Conservation (phyloP, 2,888 invertebrate genomes). For the Mallateleia sp. region DNA sequence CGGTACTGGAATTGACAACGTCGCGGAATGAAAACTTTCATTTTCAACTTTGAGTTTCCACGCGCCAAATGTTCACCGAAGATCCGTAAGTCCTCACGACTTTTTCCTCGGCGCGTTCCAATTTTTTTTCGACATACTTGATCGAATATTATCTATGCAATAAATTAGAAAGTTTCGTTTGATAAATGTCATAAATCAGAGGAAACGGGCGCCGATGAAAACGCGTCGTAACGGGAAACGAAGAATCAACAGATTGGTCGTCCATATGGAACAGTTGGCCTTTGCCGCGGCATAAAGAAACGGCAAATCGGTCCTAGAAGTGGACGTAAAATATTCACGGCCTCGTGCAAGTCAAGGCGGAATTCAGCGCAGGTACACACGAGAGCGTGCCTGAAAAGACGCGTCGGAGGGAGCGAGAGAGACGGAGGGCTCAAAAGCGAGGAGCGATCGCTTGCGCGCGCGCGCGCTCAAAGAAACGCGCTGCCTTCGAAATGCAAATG, state of each 20-base stretch:
- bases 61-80: too few relatives aligned
- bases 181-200: slow-evolving; percentile 52
- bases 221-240: slow-evolving; percentile 10
- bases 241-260: slow-evolving; percentile 28
- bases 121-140: background rate
- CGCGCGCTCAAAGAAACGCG: slow-evolving; percentile 6
- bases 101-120: background rate
- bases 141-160: slow-evolving; percentile 32
- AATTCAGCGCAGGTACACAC: slow-evolving; percentile 52
- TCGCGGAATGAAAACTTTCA: too few relatives aligned
- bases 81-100: background rate
- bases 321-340: slow-evolving; percentile 70
- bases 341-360: slow-evolving; percentile 47
- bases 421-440: background rate
- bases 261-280: slow-evolving; percentile 17
- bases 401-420: too few relatives aligned
- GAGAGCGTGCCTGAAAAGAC: slow-evolving; percentile 28
- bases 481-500: slow-evolving; percentile 42
- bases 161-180: slow-evolving; percentile 60
- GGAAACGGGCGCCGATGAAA: slow-evolving; percentile 15
- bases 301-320: slow-evolving; percentile 57
- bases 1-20: too few relatives aligned
- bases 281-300: slow-evolving; percentile 34
- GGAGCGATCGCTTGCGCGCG: too few relatives aligned
- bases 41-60: too few relatives aligned